Evolutionary conservation across 1,140 invertebrate genomes (phyloP).

Genomic region (Pachypsylla venusta): DNA sequence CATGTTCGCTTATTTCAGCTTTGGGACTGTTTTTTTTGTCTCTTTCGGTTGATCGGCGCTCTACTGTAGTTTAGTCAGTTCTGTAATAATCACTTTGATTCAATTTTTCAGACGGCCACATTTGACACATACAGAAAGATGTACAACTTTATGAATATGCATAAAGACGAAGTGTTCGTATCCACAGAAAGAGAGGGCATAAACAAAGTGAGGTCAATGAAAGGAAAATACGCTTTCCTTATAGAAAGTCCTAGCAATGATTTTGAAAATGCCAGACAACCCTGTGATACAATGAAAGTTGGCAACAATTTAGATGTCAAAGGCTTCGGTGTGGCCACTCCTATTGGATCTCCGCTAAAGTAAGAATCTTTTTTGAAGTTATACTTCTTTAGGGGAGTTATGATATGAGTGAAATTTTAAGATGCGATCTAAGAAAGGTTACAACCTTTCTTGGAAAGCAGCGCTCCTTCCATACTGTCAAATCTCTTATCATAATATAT

Average conservation of each 20-base stretch:
- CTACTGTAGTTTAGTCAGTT: no score
- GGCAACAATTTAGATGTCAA: slow-evolving; percentile 82
- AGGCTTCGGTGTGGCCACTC: slow-evolving; percentile 85
- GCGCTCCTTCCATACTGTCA: background rate
- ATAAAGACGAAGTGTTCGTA: slow-evolving; percentile 64
- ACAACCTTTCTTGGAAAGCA: background rate
- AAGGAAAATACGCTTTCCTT: slow-evolving; percentile 86
- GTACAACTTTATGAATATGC: slow-evolving; percentile 89
- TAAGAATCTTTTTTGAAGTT: slow-evolving; percentile 31
- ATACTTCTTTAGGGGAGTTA: background rate
- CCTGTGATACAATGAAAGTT: slow-evolving; percentile 92
- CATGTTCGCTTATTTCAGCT: no score
- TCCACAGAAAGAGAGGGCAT: slow-evolving; percentile 73
- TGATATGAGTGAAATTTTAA: background rate
- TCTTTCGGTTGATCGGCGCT: no score
- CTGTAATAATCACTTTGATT: no score
- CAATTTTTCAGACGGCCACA: slow-evolving; percentile 6
- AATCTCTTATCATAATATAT: no score
- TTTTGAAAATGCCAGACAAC: slow-evolving; percentile 79
- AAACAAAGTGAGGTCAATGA: slow-evolving; percentile 57
- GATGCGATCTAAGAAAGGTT: background rate
- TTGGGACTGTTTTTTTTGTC: no score
- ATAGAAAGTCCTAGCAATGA: slow-evolving; percentile 91
- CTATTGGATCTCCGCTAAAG: slow-evolving; percentile 77
- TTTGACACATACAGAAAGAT: slow-evolving; percentile 58